Conservation (phyloP, 2,888 invertebrate species). For the Ethmia dodecea region DNA sequence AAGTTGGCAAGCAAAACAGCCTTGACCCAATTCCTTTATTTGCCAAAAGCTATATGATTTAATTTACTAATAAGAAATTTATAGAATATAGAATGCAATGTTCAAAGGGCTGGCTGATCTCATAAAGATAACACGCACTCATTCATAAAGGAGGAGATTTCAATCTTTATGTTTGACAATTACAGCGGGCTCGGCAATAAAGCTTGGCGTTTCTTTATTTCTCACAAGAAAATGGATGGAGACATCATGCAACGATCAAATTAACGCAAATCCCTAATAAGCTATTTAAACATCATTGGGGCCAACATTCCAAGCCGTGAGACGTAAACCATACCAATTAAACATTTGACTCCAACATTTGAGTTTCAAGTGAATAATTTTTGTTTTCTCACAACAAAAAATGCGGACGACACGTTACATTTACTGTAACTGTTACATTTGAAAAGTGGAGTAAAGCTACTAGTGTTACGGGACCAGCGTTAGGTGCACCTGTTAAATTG, state of each 20-base stretch:
- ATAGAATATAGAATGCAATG: no score
- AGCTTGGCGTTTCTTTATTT: slow-evolving; percentile 1
- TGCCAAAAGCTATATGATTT: no score
- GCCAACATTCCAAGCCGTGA: slow-evolving; percentile 39
- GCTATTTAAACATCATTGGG: slow-evolving; percentile 47
- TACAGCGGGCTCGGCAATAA: slow-evolving; percentile 3
- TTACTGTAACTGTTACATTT: slow-evolving; percentile 5
- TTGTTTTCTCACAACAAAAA: slow-evolving; percentile 12
- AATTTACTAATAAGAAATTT: no score
- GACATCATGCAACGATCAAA: slow-evolving; percentile 30
- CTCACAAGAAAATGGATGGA: slow-evolving; percentile 12
- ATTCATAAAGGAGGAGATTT: no score
- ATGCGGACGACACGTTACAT: slow-evolving; percentile 5
- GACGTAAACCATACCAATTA: slow-evolving; percentile 34
- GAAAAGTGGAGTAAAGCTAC: slow-evolving; percentile 1
- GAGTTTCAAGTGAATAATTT: slow-evolving; percentile 22
- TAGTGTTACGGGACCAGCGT: neutral
- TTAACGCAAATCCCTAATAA: slow-evolving; percentile 22
- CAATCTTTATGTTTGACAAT: no score
- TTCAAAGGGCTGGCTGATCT: no score
- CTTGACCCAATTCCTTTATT: no score
- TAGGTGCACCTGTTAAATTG: no score
- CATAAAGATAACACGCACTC: no score
- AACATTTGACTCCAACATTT: slow-evolving; percentile 22
- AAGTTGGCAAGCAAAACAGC: no score